Percentiles rank a stretch among this genome's conserved stretches.
Conservation (phyloP, 2,113 vertebrate genomes). For the Menidia beryllina region DNA sequence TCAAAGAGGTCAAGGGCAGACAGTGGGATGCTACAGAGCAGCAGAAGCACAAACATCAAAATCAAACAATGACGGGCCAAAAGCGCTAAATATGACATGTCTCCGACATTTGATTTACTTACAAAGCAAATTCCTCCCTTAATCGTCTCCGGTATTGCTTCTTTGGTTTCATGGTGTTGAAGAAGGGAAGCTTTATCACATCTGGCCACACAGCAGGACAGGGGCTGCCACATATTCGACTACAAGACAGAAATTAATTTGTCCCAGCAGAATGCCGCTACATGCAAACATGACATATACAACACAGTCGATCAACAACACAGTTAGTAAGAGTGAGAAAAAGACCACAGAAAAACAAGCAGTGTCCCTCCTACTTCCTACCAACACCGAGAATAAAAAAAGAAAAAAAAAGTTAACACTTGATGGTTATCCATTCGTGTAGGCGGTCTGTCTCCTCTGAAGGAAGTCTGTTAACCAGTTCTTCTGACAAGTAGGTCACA, state of each 20-base stretch:
- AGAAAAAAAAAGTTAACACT: no score
- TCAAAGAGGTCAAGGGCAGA: constrained; percentile 96
- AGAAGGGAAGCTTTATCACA: constrained; percentile 98
- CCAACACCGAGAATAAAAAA: neutral
- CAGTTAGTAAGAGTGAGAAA: neutral
- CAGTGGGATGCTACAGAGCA: constrained; percentile 86
- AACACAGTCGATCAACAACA: no score
- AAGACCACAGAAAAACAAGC: no score
- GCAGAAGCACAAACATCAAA: neutral
- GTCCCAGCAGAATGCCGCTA: neutral
- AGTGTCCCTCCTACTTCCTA: no score
- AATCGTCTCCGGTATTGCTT: constrained; percentile 96
- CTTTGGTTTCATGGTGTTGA: constrained; percentile 99
- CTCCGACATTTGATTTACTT: constrained; percentile 71
- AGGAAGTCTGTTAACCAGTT: no score
- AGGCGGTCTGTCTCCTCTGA: no score
- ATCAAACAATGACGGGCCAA: neutral
- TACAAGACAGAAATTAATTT: constrained; percentile 54
- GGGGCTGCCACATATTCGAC: constrained; percentile 97
- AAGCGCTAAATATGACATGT: neutral
- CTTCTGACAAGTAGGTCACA: neutral
- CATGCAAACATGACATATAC: no score
- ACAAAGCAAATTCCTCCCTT: constrained; percentile 98
- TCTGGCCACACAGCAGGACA: constrained; percentile 98
- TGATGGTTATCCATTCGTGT: no score